These are phyloP conservation scores for Hucho hucho DNA, from an alignment of 2,113 vertebrate species.

Conservation along the genomic window DNA sequence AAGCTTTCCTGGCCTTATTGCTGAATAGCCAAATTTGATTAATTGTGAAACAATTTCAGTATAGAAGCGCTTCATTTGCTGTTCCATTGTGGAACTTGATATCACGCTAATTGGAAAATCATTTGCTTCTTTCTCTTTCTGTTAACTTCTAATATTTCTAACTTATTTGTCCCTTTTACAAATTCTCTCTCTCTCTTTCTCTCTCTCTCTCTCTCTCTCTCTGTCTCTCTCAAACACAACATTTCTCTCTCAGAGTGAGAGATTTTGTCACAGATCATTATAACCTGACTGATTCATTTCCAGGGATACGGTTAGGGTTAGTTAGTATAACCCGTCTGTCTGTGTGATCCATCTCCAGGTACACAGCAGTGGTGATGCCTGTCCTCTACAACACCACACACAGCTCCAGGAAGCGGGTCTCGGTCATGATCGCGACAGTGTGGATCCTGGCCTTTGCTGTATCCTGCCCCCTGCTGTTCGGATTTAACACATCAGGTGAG, in stretches of 20 bases:
- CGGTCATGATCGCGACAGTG: slow-evolving; percentile 84
- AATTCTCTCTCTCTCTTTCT: neutral
- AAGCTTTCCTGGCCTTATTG: slow-evolving; percentile 41
- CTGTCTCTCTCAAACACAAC: neutral
- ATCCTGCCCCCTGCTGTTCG: slow-evolving; percentile 91
- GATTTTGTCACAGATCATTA: too few relatives aligned
- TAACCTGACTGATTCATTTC: too few relatives aligned
- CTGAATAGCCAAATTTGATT: slow-evolving; percentile 46
- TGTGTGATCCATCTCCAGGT: slow-evolving; percentile 70
- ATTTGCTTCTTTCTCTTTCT: slow-evolving; percentile 1
- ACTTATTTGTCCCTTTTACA: neutral
- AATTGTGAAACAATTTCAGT: slow-evolving; percentile 21
- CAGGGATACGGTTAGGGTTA: too few relatives aligned
- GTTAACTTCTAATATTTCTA: neutral
- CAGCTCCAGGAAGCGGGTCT: slow-evolving; percentile 87
- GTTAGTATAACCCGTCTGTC: slow-evolving; percentile 8
- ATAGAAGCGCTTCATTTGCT: slow-evolving; percentile 38
- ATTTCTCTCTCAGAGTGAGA: too few relatives aligned
- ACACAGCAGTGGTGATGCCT: slow-evolving; percentile 92
- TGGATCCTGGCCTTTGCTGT: slow-evolving; percentile 91
- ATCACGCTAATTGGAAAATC: neutral
- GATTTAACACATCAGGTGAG: slow-evolving; percentile 95
- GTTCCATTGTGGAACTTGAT: slow-evolving; percentile 38
- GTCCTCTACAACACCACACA: slow-evolving; percentile 88
- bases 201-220: slow-evolving; percentile 13